These are phyloP conservation scores for Istiophorus platypterus DNA, from an alignment of 2,113 vertebrate species.

Conservation along the genomic window DNA sequence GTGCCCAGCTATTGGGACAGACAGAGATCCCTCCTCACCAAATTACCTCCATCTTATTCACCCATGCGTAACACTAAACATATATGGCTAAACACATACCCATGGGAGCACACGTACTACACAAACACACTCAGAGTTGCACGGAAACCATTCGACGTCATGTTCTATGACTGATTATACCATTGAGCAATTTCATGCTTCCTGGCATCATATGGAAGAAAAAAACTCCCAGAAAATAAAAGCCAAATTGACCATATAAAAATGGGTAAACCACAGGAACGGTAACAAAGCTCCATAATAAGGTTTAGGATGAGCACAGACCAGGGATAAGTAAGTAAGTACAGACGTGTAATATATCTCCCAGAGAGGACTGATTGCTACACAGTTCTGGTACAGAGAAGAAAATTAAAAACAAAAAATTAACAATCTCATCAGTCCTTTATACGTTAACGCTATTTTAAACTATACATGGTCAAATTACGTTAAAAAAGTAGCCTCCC, in stretches of 20 bases:
- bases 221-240: constrained; percentile 64
- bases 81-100: constrained; percentile 33
- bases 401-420: constrained; percentile 2
- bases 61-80: constrained; percentile 62
- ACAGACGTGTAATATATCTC: constrained; percentile 14
- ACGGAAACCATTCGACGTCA: constrained; percentile 65
- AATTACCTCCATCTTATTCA: constrained; percentile 67
- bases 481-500: not conserved
- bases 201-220: constrained; percentile 54
- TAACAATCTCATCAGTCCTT: not conserved
- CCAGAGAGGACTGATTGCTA: constrained; percentile 14
- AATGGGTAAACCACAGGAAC: constrained; percentile 50
- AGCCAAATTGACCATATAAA: constrained; percentile 61
- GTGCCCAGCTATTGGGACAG: constrained; percentile 75
- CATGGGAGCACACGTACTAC: constrained; percentile 15
- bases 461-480: not conserved
- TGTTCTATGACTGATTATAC: constrained; percentile 70
- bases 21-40: constrained; percentile 71
- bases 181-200: constrained; percentile 69
- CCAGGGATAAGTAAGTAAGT: constrained; percentile 37
- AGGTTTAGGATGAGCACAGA: constrained; percentile 33
- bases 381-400: not conserved
- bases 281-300: constrained; percentile 35
- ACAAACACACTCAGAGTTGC: constrained; percentile 48
- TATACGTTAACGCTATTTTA: not conserved